phyloP scores from a whole-genome alignment of 2,888 invertebrate genomes.

The Liposcelis brunnea region DNA sequence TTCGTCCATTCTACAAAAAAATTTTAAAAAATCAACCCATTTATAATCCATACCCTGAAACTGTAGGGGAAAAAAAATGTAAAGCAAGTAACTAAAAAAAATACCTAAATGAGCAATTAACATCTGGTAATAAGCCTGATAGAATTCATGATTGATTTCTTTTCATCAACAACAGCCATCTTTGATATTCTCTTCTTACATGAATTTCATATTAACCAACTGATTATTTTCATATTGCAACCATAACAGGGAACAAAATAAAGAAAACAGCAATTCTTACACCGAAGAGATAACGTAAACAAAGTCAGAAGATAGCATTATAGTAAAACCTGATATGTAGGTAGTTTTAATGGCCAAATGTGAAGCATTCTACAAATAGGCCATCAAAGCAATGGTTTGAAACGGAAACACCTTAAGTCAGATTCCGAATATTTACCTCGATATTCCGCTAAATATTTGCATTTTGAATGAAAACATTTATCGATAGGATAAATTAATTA shows the following conservation, averaged over 20 bases:
- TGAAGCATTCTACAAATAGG: not conserved
- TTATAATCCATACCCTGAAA: too few species aligned
- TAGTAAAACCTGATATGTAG: constrained; percentile 8
- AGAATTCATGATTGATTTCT: not conserved
- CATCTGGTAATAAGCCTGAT: too few species aligned
- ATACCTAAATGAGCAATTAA: too few species aligned
- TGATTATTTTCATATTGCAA: not conserved
- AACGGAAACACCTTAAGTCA: constrained; percentile 7
- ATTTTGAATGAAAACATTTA: not conserved
- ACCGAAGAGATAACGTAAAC: too few species aligned
- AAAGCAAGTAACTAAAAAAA: too few species aligned
- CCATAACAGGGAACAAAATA: too few species aligned
- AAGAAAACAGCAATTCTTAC: not conserved
- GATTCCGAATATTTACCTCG: not conserved
- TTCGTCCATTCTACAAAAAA: constrained; percentile 41
- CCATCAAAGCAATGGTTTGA: not conserved
- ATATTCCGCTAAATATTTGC: not conserved
- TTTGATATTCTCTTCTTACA: not conserved
- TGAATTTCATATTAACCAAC: not conserved
- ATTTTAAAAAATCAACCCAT: too few species aligned
- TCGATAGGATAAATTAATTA: too few species aligned
- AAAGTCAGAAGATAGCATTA: too few species aligned
- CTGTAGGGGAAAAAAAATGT: too few species aligned
- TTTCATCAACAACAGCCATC: not conserved
- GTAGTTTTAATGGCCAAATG: not conserved